Conservation (phyloP, 2,113 vertebrate genomes). For the Odocoileus hemionus region DNA sequence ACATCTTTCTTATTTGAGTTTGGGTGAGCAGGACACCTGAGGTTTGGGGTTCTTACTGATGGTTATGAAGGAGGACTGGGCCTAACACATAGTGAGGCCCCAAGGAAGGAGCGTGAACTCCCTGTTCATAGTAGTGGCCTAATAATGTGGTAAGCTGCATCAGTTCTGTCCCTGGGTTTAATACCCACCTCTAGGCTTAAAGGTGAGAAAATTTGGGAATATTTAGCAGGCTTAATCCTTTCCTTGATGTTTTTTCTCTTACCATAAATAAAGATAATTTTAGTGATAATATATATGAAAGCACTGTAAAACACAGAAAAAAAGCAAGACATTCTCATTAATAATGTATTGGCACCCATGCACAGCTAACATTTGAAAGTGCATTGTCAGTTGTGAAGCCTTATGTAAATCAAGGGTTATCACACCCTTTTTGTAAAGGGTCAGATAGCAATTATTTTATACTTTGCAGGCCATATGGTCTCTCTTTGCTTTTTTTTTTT, state of each 20-base stretch:
- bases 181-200: conserved; percentile 3
- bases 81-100: not conserved
- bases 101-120: conserved; percentile 9
- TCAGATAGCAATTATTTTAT: not conserved
- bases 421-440: not conserved
- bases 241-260: not conserved
- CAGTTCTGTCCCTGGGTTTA: not conserved
- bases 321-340: not conserved
- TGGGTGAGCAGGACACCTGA: conserved; percentile 44
- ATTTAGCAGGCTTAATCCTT: not conserved
- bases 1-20: conserved; percentile 26
- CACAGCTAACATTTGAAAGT: conserved; percentile 29
- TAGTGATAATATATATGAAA: not conserved
- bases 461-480: not conserved
- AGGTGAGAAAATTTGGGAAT: not conserved
- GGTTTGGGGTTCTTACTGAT: not conserved
- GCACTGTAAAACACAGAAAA: not conserved
- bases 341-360: not conserved
- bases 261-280: not conserved
- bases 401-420: not conserved
- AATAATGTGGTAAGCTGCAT: not conserved
- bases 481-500: not conserved
- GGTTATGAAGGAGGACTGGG: not conserved
- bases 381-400: not conserved
- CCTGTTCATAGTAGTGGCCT: conserved; percentile 61